Percentiles rank a stretch among this genome's conserved stretches.
Conservation (phyloP, 2,888 invertebrate genomes). For the Himalopsyche anomala region DNA sequence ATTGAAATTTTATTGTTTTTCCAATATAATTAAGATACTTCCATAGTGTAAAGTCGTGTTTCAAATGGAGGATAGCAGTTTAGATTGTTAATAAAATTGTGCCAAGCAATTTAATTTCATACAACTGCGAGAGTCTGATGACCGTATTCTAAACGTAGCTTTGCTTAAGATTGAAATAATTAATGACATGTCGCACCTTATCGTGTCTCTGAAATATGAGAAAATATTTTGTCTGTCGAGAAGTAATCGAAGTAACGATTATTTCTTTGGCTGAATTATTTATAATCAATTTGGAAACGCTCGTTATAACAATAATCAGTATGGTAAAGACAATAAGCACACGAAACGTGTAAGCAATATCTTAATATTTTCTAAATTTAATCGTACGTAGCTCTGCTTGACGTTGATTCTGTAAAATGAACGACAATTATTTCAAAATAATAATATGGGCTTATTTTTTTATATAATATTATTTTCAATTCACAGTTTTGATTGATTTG, state of each 20-base stretch:
- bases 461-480: neutral
- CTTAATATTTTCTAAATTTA: conserved; percentile 36
- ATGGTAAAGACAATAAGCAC: conserved; percentile 42
- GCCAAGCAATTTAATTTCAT: conserved; percentile 37
- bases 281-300: neutral
- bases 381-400: neutral
- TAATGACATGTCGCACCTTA: neutral
- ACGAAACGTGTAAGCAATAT: conserved; percentile 19
- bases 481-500: neutral
- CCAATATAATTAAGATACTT: conserved; percentile 24
- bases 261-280: conserved; percentile 16
- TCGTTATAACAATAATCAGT: conserved; percentile 17
- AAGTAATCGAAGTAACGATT: neutral
- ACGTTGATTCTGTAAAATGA: neutral
- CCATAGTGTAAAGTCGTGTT: conserved; percentile 19
- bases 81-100: conserved; percentile 26
- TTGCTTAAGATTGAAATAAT: conserved; percentile 11
- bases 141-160: conserved; percentile 32
- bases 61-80: conserved; percentile 10
- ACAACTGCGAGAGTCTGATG: conserved; percentile 28
- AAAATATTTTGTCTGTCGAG: neutral
- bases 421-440: neutral
- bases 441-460: neutral
- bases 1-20: conserved; percentile 19
- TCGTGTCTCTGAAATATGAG: neutral